These are phyloP conservation scores for Apodemia mormo DNA, from an alignment of 2,888 invertebrate species.

Conservation along the genomic window DNA sequence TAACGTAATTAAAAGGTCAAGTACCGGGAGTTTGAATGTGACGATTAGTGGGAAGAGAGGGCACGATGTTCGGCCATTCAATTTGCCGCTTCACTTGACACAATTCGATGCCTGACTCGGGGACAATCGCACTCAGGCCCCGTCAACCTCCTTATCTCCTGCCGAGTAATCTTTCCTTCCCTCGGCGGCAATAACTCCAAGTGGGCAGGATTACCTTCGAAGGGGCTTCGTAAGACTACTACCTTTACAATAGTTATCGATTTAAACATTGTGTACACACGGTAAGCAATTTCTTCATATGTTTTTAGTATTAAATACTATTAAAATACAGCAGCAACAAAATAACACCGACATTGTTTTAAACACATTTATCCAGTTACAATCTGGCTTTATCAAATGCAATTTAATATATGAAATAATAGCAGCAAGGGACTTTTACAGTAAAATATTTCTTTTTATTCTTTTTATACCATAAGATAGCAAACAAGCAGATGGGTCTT, in stretches of 20 bases:
- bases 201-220: constrained; percentile 81
- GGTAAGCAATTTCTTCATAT: constrained; percentile 53
- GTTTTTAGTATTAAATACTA: constrained; percentile 37
- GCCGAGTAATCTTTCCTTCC: constrained; percentile 82
- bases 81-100: constrained; percentile 82
- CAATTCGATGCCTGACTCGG: constrained; percentile 82
- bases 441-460: too few relatives aligned
- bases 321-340: background rate
- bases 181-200: constrained; percentile 81
- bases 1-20: constrained; percentile 72
- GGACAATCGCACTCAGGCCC: constrained; percentile 81
- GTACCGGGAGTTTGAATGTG: constrained; percentile 71
- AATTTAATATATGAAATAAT: too few relatives aligned
- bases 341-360: too few relatives aligned
- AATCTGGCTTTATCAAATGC: background rate
- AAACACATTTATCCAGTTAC: too few relatives aligned
- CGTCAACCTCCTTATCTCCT: constrained; percentile 81
- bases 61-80: constrained; percentile 80
- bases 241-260: constrained; percentile 78
- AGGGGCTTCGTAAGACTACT: constrained; percentile 74
- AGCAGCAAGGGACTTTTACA: too few relatives aligned
- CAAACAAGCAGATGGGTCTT: too few relatives aligned
- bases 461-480: too few relatives aligned
- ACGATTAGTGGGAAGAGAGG: constrained; percentile 76
- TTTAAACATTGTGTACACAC: constrained; percentile 72